Evolutionary conservation across 2,888 invertebrate species (phyloP), one percentile per base, ranked within the genome.

Genomic region (Alitta virens): DNA sequence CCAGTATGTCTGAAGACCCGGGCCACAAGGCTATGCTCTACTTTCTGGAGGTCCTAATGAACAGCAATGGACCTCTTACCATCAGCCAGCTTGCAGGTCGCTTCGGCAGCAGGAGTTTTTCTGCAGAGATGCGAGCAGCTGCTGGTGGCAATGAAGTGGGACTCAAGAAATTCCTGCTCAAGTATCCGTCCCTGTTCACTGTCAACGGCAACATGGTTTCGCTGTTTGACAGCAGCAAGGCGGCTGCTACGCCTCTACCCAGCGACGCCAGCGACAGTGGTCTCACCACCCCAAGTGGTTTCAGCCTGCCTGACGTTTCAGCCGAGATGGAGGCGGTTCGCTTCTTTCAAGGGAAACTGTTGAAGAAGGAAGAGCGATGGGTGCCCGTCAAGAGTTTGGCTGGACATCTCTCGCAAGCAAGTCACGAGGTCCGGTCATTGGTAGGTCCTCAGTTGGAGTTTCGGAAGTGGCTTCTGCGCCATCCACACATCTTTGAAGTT

Each of bases 31-130:
- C 81, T 51, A 82, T 99, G 80, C 87, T 99, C 80, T 99, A 99
- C 86, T 99, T 99, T 85, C 90, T 98, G 83, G 99, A 99, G 86
- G 91, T 96, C 78, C 87, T 99, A 74, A 89, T 99, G 88, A 96
- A 97, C 84, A 96, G 95, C 85, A 75, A 76, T 51, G 91, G 93
- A 82, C 92, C 95, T 70, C 88, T 97, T 82, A 94, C 95, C 71
- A 87, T 98, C 77, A 96, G 96, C 84, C 98, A 99, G 85, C 87
- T 99, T 74, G 95, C 95, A 82, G 98, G 98, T 84, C 96, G 98
- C 85, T 99, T 99, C 85, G 98, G 98, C 77, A 96, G 97, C 73
- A 95, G 96, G 84, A 97, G 94, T 73, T 99, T 99, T 84, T 96
- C 98, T 25, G 93, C 95, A 85, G 98, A 98, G 86, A 98, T 98